These are phyloP conservation scores for Cepaea hortensis DNA, from an alignment of 2,888 invertebrate genomes.

Conservation along the genomic window DNA sequence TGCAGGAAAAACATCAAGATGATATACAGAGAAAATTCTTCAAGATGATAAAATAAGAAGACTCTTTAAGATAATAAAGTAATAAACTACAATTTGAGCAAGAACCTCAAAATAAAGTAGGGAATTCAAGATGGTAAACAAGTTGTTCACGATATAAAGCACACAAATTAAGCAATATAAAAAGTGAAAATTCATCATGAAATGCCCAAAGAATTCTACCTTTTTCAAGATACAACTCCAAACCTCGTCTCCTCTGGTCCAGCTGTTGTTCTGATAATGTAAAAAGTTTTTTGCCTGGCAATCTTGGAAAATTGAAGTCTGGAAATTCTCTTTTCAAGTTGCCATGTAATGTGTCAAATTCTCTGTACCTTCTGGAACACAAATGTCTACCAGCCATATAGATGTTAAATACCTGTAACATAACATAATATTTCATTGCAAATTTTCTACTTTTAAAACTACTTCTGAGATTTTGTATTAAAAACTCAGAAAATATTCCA, in stretches of 20 bases:
- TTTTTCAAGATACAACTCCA: constrained; percentile 98
- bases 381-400: constrained; percentile 99
- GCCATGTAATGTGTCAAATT: constrained; percentile 92
- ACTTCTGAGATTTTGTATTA: not conserved
- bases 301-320: constrained; percentile 96
- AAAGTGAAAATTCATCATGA: too few species aligned
- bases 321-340: constrained; percentile 94
- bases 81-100: too few species aligned
- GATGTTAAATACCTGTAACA: constrained; percentile 87
- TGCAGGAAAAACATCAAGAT: too few species aligned
- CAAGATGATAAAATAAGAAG: too few species aligned
- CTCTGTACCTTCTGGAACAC: constrained; percentile 95
- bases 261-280: constrained; percentile 94
- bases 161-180: too few species aligned
- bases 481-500: too few species aligned
- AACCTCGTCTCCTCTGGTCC: constrained; percentile 92
- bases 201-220: constrained; percentile 55
- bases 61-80: too few species aligned
- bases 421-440: not conserved
- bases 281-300: constrained; percentile 99
- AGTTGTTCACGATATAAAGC: too few species aligned
- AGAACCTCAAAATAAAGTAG: too few species aligned
- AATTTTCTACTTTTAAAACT: not conserved
- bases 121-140: too few species aligned
- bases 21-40: too few species aligned